These are phyloP conservation scores for Clarias magur DNA, from an alignment of 2,113 vertebrate genomes.

Conservation along the genomic window DNA sequence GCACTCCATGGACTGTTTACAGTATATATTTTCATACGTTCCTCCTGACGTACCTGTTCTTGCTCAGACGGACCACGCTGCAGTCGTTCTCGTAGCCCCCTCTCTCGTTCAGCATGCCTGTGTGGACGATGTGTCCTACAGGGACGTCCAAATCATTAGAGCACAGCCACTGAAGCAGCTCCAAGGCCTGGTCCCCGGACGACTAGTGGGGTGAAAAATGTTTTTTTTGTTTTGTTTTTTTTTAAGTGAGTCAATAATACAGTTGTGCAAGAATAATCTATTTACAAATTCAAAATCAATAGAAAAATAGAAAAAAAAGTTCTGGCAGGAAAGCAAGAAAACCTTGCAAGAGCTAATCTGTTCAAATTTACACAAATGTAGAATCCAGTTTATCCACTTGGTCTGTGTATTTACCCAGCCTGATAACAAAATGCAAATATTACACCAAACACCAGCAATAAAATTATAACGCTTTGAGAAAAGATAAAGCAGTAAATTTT, in stretches of 20 bases:
- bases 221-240: too few species aligned
- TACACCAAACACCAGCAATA: neutral
- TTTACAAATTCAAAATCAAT: neutral
- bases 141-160: constrained; percentile 95
- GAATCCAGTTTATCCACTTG: too few species aligned
- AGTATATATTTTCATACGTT: too few species aligned
- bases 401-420: too few species aligned
- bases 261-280: neutral
- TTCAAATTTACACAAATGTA: too few species aligned
- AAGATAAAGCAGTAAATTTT: too few species aligned
- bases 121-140: constrained; percentile 94
- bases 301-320: neutral
- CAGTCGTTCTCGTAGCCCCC: constrained; percentile 98
- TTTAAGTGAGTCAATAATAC: neutral
- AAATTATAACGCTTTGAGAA: neutral
- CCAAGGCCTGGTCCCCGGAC: constrained; percentile 84
- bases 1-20: too few species aligned
- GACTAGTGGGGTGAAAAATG: constrained; percentile 68
- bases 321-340: neutral
- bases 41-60: constrained; percentile 80
- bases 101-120: constrained; percentile 92
- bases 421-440: neutral
- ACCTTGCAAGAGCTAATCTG: neutral
- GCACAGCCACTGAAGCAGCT: constrained; percentile 87
- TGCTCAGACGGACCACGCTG: constrained; percentile 90